Evolutionary conservation across 2,113 vertebrate genomes (phyloP).

Genomic region (Holacanthus passer): DNA sequence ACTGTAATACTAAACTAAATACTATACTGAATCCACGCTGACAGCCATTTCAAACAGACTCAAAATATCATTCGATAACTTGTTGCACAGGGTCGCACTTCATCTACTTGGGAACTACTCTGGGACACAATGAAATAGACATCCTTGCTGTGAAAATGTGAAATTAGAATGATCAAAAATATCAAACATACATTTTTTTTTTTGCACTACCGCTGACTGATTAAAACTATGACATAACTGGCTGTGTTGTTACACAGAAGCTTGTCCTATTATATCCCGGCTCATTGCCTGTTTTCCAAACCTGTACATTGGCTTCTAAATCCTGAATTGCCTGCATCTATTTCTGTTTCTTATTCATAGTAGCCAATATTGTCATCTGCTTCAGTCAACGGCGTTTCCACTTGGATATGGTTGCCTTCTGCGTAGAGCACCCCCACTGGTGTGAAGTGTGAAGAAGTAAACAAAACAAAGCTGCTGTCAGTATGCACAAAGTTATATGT

Average conservation of each 20-base stretch:
- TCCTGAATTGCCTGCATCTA: slow-evolving; percentile 1
- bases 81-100: background rate
- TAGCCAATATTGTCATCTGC: slow-evolving; percentile 31
- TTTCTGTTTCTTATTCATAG: slow-evolving; percentile 14
- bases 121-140: background rate
- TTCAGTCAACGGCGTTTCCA: slow-evolving; percentile 3
- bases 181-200: too few relatives aligned
- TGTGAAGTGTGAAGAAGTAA: slow-evolving; percentile 46
- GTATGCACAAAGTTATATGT: slow-evolving; percentile 17
- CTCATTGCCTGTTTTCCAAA: background rate
- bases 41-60: too few relatives aligned
- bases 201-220: background rate
- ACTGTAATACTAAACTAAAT: background rate
- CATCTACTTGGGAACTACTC: background rate
- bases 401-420: slow-evolving; percentile 29
- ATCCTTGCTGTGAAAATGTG: background rate
- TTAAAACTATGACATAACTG: background rate
- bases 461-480: slow-evolving; percentile 45
- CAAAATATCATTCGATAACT: background rate
- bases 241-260: background rate
- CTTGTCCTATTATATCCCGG: background rate
- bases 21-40: background rate
- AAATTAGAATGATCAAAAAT: too few relatives aligned
- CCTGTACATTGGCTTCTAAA: background rate
- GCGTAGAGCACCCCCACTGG: slow-evolving; percentile 16